Percentiles rank a stretch among this genome's conserved stretches.
Evolutionary conservation across 1,140 invertebrate genomes (phyloP).

Genomic region (Pseudomyrmex flavicornis): DNA sequence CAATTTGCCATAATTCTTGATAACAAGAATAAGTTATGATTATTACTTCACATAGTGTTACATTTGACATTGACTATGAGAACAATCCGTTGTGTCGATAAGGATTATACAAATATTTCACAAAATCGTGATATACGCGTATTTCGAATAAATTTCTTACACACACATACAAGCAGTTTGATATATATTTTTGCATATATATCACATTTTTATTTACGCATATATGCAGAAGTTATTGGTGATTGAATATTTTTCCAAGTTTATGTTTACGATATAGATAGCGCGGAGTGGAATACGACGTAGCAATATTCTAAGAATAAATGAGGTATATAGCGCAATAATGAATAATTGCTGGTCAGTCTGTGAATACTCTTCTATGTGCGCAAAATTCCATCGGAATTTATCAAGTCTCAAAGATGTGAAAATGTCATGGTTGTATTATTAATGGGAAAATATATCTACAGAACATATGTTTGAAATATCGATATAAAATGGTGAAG

Average conservation of each 20-base stretch:
- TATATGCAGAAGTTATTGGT: background rate
- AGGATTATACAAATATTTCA: background rate
- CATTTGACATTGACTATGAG: background rate
- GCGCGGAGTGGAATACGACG: background rate
- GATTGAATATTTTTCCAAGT: background rate
- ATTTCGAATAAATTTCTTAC: background rate
- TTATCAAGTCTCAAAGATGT: background rate
- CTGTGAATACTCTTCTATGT: background rate
- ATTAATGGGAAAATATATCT: no score
- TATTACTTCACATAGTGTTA: constrained; percentile 22
- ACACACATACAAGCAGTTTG: no score
- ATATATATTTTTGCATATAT: constrained; percentile 2
- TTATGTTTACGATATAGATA: no score
- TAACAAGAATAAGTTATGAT: constrained; percentile 13
- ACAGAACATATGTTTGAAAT: no score
- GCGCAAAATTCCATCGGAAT: background rate
- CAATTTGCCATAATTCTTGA: constrained; percentile 19
- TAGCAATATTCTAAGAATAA: constrained; percentile 32
- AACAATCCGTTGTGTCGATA: background rate
- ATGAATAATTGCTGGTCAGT: background rate
- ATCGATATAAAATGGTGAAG: no score
- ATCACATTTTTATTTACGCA: background rate
- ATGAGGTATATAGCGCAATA: constrained; percentile 1
- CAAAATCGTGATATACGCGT: background rate
- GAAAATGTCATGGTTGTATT: no score